Evolutionary conservation across 53 echinoderm and acorn worm species (phyloP).

Genomic region (Luidia sarsii): DNA sequence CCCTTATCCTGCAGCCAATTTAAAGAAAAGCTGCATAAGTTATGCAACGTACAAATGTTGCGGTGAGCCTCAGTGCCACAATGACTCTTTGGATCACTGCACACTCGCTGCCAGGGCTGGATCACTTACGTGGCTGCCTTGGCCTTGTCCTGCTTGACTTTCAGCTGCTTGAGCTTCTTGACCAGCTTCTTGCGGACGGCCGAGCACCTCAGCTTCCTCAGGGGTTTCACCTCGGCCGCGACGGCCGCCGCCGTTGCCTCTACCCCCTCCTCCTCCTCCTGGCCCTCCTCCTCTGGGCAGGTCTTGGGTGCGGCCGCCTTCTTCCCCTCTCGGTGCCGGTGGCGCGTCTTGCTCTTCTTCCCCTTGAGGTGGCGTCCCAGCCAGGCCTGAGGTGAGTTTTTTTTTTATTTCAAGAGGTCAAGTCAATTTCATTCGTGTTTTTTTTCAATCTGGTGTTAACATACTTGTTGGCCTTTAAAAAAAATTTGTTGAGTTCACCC

Average conservation of each 20-base stretch:
- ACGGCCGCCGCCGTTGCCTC: background rate
- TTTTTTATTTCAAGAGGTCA: too few relatives aligned
- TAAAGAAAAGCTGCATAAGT: too few relatives aligned
- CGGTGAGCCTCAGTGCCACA: too few relatives aligned
- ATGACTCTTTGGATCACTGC: too few relatives aligned
- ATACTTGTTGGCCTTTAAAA: too few relatives aligned
- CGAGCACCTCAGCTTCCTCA: slow-evolving; percentile 10
- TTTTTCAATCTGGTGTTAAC: too few relatives aligned
- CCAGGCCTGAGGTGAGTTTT: slow-evolving; percentile 17
- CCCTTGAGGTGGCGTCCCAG: slow-evolving; percentile 50
- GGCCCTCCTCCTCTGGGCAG: background rate
- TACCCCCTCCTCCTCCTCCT: slow-evolving; percentile 11
- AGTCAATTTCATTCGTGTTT: too few relatives aligned
- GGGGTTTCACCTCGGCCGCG: background rate
- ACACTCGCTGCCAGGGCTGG: too few relatives aligned
- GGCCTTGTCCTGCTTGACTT: background rate
- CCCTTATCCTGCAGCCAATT: too few relatives aligned
- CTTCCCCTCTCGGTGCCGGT: too few relatives aligned
- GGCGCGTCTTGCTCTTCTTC: slow-evolving; percentile 29
- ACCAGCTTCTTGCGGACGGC: slow-evolving; percentile 34
- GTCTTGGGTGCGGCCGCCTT: slow-evolving; percentile 3
- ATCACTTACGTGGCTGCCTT: slow-evolving; percentile 28
- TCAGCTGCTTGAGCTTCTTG: background rate
- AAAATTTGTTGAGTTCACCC: too few relatives aligned
- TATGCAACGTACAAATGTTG: too few relatives aligned